Conservation (phyloP, 2,888 invertebrate genomes). For the Galerucella pusilla region DNA sequence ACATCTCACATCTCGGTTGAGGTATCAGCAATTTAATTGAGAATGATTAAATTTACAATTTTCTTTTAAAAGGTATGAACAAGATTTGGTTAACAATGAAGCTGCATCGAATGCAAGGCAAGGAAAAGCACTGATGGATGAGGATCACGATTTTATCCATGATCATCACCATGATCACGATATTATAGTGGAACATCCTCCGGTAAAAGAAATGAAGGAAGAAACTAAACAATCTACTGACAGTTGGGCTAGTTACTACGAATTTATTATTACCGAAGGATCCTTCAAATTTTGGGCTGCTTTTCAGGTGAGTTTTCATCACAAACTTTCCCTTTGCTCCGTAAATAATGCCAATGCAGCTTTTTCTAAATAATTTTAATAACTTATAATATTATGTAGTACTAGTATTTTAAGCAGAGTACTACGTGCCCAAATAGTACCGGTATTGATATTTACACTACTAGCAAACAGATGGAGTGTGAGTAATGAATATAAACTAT, state of each 20-base stretch:
- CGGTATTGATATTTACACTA: too few relatives aligned
- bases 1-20: too few relatives aligned
- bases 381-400: too few relatives aligned
- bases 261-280: constrained; percentile 88
- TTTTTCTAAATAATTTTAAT: too few relatives aligned
- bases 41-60: not conserved
- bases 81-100: constrained; percentile 61
- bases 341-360: too few relatives aligned
- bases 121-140: constrained; percentile 65
- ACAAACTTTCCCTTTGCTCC: too few relatives aligned
- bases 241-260: constrained; percentile 85
- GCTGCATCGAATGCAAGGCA: constrained; percentile 54
- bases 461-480: too few relatives aligned
- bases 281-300: constrained; percentile 91
- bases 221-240: constrained; percentile 74
- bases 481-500: too few relatives aligned
- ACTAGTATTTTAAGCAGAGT: too few relatives aligned
- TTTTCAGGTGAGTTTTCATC: constrained; percentile 74
- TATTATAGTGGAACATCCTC: constrained; percentile 62
- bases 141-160: constrained; percentile 67
- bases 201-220: constrained; percentile 64
- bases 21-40: too few relatives aligned
- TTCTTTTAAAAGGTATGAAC: constrained; percentile 53
- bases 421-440: too few relatives aligned
- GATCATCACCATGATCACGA: constrained; percentile 65